Evolutionary conservation across 1,140 invertebrate genomes (phyloP), one percentile per base, ranked within the genome.

Genomic region (Heliconius himera): DNA sequence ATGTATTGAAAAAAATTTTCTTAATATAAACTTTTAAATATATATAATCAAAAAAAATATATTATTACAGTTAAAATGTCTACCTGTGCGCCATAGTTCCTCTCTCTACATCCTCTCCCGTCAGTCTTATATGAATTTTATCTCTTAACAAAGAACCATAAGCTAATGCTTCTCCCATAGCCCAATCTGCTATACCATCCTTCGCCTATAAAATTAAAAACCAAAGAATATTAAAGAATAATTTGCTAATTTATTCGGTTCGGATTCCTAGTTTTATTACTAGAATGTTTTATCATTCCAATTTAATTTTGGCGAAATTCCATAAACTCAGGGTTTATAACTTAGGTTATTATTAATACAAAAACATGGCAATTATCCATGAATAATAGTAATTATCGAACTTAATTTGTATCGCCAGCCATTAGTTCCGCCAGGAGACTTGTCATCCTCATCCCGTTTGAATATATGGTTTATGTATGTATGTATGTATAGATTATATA

Each of bases 61-160:
- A 41, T 41, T 46, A 5, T 51, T 51, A 54, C 6, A 20, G 22
- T 56, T 29, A 1, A 13, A 29, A 5, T 16, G 11, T 26, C 22
- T 13, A 94, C 93, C 95, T 96, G 81, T 96, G 95, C 0, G 95
- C 95, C 95, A 98, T 98, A 18, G 98, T 98, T 49, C 98, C 98
- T 84, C 98, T 95, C 89, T 98, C 98, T 0, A 98, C 97, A 90
- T 99, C 98, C 90, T 99, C 97, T 2, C 98, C 98, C 82, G 97
- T 97, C 1, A 98, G 93, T 73, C 96, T 88, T 9, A 96, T 95
- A 79, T 95, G 95, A 71, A 95, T 92, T 3, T 95, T 94, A 75
- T 96, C 97, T 84, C 97, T 95, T 83, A 97, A 83, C 88, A 97
- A 85, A 87, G 97, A 97, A n/a, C 97, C 97, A 89, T 97, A 98